Base-by-base conservation (phyloP, 1,140 invertebrate genomes). In the Macrobrachium rosenbergii region DNA sequence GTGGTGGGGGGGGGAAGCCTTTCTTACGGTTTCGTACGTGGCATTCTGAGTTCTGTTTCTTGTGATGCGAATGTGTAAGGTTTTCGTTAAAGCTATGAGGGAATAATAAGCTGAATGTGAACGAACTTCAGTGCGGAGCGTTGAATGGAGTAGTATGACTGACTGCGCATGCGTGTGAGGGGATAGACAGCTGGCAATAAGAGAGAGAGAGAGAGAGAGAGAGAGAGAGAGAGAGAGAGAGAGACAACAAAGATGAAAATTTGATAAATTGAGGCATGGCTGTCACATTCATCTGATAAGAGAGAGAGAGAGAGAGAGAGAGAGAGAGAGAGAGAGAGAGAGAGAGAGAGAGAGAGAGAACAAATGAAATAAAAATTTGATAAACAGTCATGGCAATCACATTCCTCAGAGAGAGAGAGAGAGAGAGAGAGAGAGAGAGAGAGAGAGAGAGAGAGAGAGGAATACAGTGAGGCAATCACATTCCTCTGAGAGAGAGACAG, bases 381-480 rank as follows among this genome's bases (percentile, higher is more conserved):
- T 19, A 21, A 64, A 21, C 17, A 64, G 5, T 2, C 17, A 21
- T 19, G 64, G 64, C n/a, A 11, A 69, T 69, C 8, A 10, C 14
- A 28, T 21, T 10, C 10, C 7, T 6, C 8, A 12, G 0, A 11
- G 10, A 12, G 64, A 69, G 64, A 69, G 64, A 69, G 64, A 69
- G 64, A 69, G 64, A 69, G 64, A 69, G 64, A 69, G 64, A 69
- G 64, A 69, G 64, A 69, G 64, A 69, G 64, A 69, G 72, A 75
- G 23, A 75, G 72, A 75, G 72, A 37, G 23, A 28, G 23, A 75
- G 72, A 75, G 23, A 17, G 72, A 75, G 72, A 75, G 72, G 10
- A 10, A 10, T 52, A 5, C 10, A 52, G 10, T 52, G 5, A 6
- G 45, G 5, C 5, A 52, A 52, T 52, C 45, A 52, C 5, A 52